Evolutionary conservation across 1,140 invertebrate genomes (phyloP).

Genomic region (Bombus confusus): DNA sequence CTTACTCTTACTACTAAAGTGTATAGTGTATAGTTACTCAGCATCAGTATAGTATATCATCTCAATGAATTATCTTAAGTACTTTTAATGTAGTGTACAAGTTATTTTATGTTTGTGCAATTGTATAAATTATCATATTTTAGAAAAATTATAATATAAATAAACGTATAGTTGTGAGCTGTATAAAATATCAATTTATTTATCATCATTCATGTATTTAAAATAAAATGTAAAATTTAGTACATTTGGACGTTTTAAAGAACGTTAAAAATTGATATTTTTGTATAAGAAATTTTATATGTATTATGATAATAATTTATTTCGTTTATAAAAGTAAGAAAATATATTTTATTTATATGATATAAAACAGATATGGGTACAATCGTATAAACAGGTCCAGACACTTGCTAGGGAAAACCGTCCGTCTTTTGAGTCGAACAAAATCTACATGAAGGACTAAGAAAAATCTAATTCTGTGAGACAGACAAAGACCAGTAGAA

Average conservation of each 20-base stretch:
- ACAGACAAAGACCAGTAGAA: too few species aligned
- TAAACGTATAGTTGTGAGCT: background rate
- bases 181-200: background rate
- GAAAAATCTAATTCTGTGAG: too few species aligned
- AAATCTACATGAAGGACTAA: too few species aligned
- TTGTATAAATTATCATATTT: background rate
- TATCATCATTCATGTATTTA: background rate
- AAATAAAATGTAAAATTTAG: background rate
- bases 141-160: background rate
- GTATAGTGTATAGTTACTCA: background rate
- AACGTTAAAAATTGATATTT: conserved; percentile 6
- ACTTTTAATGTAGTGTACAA: background rate
- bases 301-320: background rate
- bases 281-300: background rate
- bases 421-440: too few species aligned
- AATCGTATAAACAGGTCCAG: too few species aligned
- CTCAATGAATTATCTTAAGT: background rate
- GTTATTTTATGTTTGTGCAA: background rate
- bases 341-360: background rate
- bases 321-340: background rate
- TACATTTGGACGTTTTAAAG: background rate
- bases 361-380: too few species aligned
- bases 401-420: too few species aligned
- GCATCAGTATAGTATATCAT: background rate
- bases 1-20: background rate